Conservation (phyloP, 2,113 vertebrate genomes). For the Gymnogyps californianus region DNA sequence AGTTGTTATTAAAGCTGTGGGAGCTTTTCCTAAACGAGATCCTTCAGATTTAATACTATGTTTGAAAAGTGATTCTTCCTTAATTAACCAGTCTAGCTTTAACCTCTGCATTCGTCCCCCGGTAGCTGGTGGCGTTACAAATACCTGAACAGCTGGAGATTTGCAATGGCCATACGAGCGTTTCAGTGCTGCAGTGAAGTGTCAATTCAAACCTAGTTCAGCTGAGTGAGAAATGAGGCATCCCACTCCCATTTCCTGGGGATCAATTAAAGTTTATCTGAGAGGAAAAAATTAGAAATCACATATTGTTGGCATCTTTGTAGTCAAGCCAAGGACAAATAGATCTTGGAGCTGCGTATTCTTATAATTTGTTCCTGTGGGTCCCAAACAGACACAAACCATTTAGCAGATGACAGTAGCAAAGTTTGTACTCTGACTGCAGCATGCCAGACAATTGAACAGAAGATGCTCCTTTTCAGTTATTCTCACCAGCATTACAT, state of each 20-base stretch:
- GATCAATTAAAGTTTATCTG: not conserved
- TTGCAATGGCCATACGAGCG: accelerated
- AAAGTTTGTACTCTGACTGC: not conserved
- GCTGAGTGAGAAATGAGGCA: not conserved
- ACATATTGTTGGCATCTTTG: not conserved
- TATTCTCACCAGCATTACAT: not conserved
- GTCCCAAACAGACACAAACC: not conserved
- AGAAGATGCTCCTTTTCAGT: not conserved
- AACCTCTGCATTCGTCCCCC: not conserved
- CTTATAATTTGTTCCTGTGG: not conserved
- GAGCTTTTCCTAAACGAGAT: not conserved
- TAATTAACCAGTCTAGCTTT: not conserved
- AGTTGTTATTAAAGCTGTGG: not conserved
- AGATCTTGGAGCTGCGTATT: not conserved
- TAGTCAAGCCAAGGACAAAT: not conserved
- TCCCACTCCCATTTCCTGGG: not conserved
- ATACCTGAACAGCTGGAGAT: not conserved
- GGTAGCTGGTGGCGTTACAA: accelerated
- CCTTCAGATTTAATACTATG: not conserved
- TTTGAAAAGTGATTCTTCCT: not conserved
- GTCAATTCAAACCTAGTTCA: not conserved
- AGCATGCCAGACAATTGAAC: not conserved
- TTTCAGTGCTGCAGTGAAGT: not conserved
- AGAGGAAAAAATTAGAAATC: not conserved
- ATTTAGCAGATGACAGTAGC: not conserved